Conservation (phyloP, 2,113 vertebrate species). For the Capra hircus region DNA sequence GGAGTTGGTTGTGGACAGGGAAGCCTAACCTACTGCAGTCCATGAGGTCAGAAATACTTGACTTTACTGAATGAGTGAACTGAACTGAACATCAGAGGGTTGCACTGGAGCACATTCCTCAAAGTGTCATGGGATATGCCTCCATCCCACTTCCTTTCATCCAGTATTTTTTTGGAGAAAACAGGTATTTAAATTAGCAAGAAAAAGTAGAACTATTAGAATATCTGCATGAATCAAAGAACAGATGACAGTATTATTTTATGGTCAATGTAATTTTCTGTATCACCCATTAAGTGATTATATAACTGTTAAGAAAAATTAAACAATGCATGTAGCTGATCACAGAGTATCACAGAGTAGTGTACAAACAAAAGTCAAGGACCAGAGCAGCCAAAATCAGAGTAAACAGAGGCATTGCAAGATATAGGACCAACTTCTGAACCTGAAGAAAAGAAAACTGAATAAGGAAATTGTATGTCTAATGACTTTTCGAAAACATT, state of each 20-base stretch:
- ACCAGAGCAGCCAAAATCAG: neutral
- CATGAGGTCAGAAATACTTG: neutral
- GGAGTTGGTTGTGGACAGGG: neutral
- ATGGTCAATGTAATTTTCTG: neutral
- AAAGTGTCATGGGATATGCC: neutral
- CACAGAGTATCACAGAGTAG: neutral
- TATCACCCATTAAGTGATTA: neutral
- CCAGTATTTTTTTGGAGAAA: neutral
- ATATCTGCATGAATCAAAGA: neutral
- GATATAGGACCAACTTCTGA: neutral
- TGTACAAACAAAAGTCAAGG: neutral
- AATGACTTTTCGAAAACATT: neutral
- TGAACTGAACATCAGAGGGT: neutral
- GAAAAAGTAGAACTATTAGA: neutral
- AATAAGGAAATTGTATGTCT: fast-evolving
- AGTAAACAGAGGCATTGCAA: neutral
- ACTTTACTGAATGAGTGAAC: neutral
- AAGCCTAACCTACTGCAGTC: neutral
- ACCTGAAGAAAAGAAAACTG: neutral
- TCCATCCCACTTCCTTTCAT: neutral
- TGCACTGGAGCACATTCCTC: neutral
- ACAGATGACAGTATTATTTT: neutral
- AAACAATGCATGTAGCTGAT: neutral
- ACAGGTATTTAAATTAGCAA: neutral
- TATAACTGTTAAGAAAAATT: neutral